Evolutionary conservation across 2,888 invertebrate species (phyloP).

Genomic region (Microchrysa polita): DNA sequence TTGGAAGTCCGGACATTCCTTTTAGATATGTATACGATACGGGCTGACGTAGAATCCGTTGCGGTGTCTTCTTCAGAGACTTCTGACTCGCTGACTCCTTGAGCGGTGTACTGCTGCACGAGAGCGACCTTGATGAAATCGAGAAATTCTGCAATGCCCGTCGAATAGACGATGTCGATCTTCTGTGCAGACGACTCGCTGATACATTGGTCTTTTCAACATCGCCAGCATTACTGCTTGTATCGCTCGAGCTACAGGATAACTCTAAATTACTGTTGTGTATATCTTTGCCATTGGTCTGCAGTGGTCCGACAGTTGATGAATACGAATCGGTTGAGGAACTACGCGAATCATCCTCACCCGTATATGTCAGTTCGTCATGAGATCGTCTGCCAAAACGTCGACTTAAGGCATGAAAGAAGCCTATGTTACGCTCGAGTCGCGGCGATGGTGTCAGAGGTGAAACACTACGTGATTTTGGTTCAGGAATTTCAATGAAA

Average conservation of each 20-base stretch:
- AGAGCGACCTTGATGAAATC: conserved; percentile 72
- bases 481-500: conserved; percentile 54
- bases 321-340: conserved; percentile 65
- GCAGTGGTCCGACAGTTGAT: conserved; percentile 52
- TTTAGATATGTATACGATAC: conserved; percentile 83
- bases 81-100: conserved; percentile 55
- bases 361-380: conserved; percentile 64
- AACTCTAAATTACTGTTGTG: conserved; percentile 56
- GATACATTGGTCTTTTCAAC: conserved; percentile 67
- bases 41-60: conserved; percentile 80
- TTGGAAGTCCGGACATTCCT: conserved; percentile 83
- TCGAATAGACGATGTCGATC: conserved; percentile 74
- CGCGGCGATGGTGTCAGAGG: conserved; percentile 68
- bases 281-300: conserved; percentile 40
- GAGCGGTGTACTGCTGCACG: conserved; percentile 67
- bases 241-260: conserved; percentile 68
- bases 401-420: conserved; percentile 74
- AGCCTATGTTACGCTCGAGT: conserved; percentile 70
- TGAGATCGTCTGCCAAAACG: conserved; percentile 70
- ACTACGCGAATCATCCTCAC: conserved; percentile 65
- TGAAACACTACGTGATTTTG: conserved; percentile 60
- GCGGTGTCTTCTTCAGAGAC: conserved; percentile 67
- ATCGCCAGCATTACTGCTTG: conserved; percentile 69
- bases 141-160: conserved; percentile 77
- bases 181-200: conserved; percentile 62